Conservation (phyloP, 2,797 vertebrate genomes). For the Valencia hispanica region DNA sequence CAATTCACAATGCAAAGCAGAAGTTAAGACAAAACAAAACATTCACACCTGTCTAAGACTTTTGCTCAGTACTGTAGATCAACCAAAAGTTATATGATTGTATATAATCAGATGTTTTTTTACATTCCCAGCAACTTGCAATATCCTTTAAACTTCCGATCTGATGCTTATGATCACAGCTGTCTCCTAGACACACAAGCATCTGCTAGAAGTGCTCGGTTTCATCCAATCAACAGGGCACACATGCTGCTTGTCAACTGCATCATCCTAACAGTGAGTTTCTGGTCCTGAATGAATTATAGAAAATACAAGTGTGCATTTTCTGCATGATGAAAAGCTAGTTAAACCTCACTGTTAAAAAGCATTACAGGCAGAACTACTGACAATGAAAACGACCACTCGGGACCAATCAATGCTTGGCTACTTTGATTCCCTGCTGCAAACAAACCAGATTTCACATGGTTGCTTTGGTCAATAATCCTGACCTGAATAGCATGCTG, state of each 20-base stretch:
- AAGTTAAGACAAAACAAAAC: too few relatives aligned
- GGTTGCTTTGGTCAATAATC: conserved; percentile 80
- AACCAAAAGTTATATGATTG: background rate
- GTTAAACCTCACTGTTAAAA: conserved; percentile 27
- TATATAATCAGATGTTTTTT: background rate
- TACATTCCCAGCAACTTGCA: conserved; percentile 1
- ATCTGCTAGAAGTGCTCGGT: conserved; percentile 45
- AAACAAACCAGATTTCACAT: conserved; percentile 74
- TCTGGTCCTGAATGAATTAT: conserved; percentile 29
- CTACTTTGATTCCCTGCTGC: conserved; percentile 74
- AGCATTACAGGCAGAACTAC: conserved; percentile 41
- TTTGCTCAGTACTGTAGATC: too few relatives aligned
- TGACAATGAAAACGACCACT: conserved; percentile 63
- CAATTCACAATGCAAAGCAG: too few relatives aligned
- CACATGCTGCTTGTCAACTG: conserved; percentile 39
- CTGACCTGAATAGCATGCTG: conserved; percentile 80
- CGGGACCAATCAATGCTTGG: conserved; percentile 79
- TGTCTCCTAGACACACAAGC: conserved; percentile 41
- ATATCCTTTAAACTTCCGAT: conserved; percentile 21
- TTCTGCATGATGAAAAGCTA: conserved; percentile 19
- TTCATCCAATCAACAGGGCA: conserved; percentile 39
- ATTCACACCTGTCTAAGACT: too few relatives aligned
- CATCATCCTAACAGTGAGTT: conserved; percentile 26
- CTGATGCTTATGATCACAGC: conserved; percentile 25
- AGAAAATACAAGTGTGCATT: conserved; percentile 34